phyloP scores from a whole-genome alignment of 2,113 vertebrate genomes.

The human region DNA sequence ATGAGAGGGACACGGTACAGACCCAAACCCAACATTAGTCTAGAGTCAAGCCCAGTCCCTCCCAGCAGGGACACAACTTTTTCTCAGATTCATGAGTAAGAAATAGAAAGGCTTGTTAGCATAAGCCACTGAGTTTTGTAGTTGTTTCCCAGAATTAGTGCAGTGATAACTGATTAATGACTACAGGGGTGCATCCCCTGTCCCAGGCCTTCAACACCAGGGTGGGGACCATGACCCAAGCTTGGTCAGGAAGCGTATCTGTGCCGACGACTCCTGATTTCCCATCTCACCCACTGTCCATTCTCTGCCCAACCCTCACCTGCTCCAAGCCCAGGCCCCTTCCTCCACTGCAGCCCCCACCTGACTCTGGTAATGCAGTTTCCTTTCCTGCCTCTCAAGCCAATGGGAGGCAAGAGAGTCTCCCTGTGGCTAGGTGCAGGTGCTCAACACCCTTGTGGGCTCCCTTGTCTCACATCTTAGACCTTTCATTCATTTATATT shows the following conservation, averaged over 20 bases:
- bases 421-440: not conserved
- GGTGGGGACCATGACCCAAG: not conserved
- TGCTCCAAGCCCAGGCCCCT: not conserved
- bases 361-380: not conserved
- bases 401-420: not conserved
- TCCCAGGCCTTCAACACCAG: not conserved
- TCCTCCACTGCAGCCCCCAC: not conserved
- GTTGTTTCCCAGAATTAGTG: not conserved
- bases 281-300: accelerated
- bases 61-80: not conserved
- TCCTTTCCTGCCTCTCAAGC: not conserved
- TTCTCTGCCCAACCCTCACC: not conserved
- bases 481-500: not conserved
- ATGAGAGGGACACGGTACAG: not conserved
- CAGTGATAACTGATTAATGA: not conserved
- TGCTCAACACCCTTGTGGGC: not conserved
- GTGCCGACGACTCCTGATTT: not conserved
- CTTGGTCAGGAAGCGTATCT: not conserved
- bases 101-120: not conserved
- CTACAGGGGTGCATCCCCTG: no score
- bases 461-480: not conserved
- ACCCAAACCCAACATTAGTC: not conserved
- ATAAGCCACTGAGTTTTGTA: not conserved
- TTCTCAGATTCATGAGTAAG: not conserved
- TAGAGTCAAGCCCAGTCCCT: not conserved